Base-by-base conservation (phyloP, 2,113 vertebrate species). In the Ciconia boyciana region DNA sequence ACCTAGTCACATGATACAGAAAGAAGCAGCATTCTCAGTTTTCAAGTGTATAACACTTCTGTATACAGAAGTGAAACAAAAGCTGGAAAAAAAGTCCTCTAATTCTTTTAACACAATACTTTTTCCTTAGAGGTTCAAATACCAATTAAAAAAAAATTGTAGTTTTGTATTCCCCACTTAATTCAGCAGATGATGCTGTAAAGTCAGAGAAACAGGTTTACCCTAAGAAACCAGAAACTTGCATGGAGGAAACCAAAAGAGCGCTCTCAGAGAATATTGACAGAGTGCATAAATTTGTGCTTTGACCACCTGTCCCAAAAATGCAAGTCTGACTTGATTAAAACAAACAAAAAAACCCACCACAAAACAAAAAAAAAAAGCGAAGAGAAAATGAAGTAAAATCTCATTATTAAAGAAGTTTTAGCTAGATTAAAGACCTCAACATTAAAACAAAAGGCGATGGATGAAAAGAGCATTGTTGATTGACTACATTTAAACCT, bases 291-390 rank as follows among this genome's bases (percentile, higher is more conserved):
- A 64, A n/a, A 86, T 55, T 6, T 68, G 19, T 76, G 29, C 26
- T 61, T 72, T 51, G 22, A 86, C 10, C 17, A 72, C 12, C 3
- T 32, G 7, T 44, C 26, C 55, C 19, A 90, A 90, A 83, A 94
- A 70, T 2, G 0, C 11, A 44, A 55, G 36, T 43, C 12, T 68
- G 25, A 72, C 0, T n/a, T 39, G 7, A 70, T 68, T 41, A 2
- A 68, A 11, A 48, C 19, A 46, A 46, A 68, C 9, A 26, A 11
- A 68, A 15, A 39, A 39, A 39, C 39, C 36, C 36, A 36, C 36
- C 39, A 39, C 39, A 39, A 39, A 39, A 39, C 39, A 26, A 14
- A n/a, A 46, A 14, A 20, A 13, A n/a, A 43, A 22, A 28, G 29
- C 6, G 21, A 34, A 74, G 20, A n/a, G 11, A 62, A 12, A 44